A percentile compares a stretch with the other conserved stretches of the same genome.
Conservation (phyloP, 1,140 invertebrate genomes). For the Leptinotarsa lineolata region DNA sequence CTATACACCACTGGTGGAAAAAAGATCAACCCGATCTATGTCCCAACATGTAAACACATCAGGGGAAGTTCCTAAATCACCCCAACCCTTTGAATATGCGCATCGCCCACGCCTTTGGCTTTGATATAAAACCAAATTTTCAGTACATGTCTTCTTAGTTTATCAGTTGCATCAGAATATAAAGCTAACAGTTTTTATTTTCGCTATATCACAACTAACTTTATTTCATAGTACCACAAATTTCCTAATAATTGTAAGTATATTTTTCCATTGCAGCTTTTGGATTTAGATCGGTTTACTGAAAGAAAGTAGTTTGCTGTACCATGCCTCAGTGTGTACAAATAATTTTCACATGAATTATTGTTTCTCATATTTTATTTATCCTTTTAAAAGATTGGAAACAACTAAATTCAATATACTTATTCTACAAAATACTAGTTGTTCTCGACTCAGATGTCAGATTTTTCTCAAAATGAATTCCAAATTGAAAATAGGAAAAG, state of each 20-base stretch:
- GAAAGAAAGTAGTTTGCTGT: too few species aligned
- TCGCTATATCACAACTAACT: slow-evolving; percentile 2
- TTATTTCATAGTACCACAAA: slow-evolving; percentile 5
- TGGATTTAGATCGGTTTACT: too few species aligned
- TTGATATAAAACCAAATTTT: slow-evolving; percentile 20
- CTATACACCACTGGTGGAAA: slow-evolving; percentile 10
- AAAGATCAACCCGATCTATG: neutral
- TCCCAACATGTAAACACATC: slow-evolving; percentile 1
- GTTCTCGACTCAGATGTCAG: too few species aligned
- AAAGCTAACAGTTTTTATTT: neutral
- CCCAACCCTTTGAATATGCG: slow-evolving; percentile 21
- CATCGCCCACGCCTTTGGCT: slow-evolving; percentile 9
- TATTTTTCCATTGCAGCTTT: neutral
- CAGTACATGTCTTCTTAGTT: slow-evolving; percentile 6
- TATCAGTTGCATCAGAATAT: neutral
- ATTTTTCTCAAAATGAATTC: too few species aligned
- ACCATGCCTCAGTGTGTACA: too few species aligned
- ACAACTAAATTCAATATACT: too few species aligned
- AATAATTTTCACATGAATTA: too few species aligned
- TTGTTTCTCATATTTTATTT: too few species aligned
- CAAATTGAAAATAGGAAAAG: too few species aligned
- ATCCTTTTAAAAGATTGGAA: too few species aligned
- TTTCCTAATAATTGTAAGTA: slow-evolving; percentile 12
- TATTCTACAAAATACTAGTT: too few species aligned
- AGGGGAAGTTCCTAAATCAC: slow-evolving; percentile 14